These are phyloP conservation scores for Anorthoa munda DNA, from an alignment of 2,888 invertebrate genomes.

Conservation along the genomic window DNA sequence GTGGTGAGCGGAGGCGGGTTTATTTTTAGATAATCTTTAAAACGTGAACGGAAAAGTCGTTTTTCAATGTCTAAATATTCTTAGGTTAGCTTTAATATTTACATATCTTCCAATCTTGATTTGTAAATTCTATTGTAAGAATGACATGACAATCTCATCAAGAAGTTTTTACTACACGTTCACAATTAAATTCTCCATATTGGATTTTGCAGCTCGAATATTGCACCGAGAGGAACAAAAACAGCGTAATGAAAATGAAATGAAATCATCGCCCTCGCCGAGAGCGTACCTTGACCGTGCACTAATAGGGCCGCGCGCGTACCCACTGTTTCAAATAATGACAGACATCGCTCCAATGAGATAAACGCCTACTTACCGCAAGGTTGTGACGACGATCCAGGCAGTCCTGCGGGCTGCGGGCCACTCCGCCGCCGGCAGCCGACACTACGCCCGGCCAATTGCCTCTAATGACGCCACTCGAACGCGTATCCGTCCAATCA, in stretches of 20 bases:
- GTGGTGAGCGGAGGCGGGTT: not conserved
- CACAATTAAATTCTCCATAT: not conserved
- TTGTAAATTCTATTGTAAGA: not conserved
- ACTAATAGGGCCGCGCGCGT: constrained; percentile 80
- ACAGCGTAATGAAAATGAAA: constrained; percentile 57
- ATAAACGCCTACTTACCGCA: constrained; percentile 88
- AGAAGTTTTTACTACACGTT: not conserved
- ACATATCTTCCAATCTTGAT: not conserved
- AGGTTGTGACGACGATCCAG: constrained; percentile 86
- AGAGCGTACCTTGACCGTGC: constrained; percentile 88
- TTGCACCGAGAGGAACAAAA: constrained; percentile 26
- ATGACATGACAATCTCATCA: not conserved
- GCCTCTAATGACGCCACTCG: constrained; percentile 88
- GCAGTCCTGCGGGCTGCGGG: constrained; percentile 82
- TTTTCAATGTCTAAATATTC: not conserved
- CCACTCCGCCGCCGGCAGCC: constrained; percentile 78
- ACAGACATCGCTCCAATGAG: constrained; percentile 88
- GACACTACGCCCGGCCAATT: constrained; percentile 86
- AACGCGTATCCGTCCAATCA: constrained; percentile 89
- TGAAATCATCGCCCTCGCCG: constrained; percentile 68
- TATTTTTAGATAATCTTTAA: constrained; percentile 11
- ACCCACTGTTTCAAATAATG: constrained; percentile 85
- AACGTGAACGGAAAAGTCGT: not conserved
- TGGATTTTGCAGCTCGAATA: not conserved
- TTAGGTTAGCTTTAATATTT: not conserved